A percentile compares a stretch with the other conserved stretches of the same genome.
phyloP scores from a whole-genome alignment of 2,797 vertebrate genomes.

The Poeciliopsis gracilis region DNA sequence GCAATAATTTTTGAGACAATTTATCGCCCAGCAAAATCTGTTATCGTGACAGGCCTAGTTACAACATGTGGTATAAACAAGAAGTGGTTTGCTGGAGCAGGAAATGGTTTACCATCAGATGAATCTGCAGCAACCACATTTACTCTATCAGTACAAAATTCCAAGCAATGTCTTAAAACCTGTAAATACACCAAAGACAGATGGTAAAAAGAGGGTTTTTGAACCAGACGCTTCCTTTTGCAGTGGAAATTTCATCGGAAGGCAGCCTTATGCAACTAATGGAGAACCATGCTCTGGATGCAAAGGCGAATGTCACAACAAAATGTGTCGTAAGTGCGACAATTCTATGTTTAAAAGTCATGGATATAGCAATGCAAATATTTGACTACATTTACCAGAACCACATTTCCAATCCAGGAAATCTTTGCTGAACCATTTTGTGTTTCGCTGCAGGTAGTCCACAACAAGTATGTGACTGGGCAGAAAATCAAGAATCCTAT shows the following conservation, averaged over 20 bases:
- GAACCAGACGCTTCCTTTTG: background rate
- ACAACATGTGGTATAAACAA: background rate
- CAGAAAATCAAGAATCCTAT: background rate
- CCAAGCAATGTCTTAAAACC: background rate
- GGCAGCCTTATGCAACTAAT: background rate
- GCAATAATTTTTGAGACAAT: no score
- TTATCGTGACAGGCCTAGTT: no score
- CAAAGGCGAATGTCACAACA: constrained; percentile 15
- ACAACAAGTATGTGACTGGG: constrained; percentile 39
- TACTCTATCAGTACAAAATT: background rate
- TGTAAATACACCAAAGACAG: background rate
- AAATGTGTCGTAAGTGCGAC: constrained; percentile 55
- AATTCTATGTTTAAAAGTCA: background rate
- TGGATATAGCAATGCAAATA: no score
- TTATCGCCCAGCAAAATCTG: no score
- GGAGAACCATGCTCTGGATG: constrained; percentile 31
- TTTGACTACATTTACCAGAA: background rate
- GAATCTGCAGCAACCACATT: background rate
- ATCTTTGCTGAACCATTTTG: background rate
- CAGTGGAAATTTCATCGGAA: constrained; percentile 42
- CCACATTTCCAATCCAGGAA: background rate
- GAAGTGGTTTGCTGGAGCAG: background rate
- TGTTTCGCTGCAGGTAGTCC: constrained; percentile 63
- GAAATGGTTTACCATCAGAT: background rate
- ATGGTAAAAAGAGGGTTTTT: background rate